A percentile compares a stretch with the other conserved stretches of the same genome.
Conservation (phyloP, 2,113 vertebrate genomes). For the Zingel zingel region DNA sequence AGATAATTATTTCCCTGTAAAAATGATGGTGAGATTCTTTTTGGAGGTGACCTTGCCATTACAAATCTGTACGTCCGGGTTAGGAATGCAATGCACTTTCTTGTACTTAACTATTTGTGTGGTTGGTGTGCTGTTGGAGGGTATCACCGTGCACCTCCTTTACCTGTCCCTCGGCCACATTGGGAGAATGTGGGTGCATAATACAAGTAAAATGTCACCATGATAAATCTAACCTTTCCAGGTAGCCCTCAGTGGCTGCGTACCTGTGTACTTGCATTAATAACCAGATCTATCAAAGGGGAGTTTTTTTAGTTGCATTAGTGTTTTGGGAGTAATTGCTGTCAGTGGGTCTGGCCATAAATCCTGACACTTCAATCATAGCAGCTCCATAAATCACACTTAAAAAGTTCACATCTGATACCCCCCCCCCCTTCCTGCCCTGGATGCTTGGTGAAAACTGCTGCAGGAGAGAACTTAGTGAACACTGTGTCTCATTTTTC, state of each 20-base stretch:
- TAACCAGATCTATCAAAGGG: slow-evolving; percentile 84
- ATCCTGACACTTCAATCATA: slow-evolving; percentile 78
- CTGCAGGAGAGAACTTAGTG: slow-evolving; percentile 43
- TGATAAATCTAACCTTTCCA: slow-evolving; percentile 86
- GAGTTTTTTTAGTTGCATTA: slow-evolving; percentile 71
- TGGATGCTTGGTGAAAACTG: slow-evolving; percentile 35
- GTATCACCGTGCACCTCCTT: slow-evolving; percentile 14
- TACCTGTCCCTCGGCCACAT: slow-evolving; percentile 48
- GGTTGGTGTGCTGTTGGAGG: slow-evolving; percentile 24
- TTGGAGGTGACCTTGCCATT: slow-evolving; percentile 18
- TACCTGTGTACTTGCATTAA: slow-evolving; percentile 85
- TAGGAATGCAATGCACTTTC: not conserved
- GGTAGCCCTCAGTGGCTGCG: slow-evolving; percentile 71
- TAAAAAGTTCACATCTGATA: slow-evolving; percentile 78
- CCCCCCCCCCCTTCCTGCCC: slow-evolving; percentile 46
- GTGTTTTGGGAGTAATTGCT: slow-evolving; percentile 83
- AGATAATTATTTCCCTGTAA: not conserved
- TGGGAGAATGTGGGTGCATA: slow-evolving; percentile 69
- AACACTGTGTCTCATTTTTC: slow-evolving; percentile 32
- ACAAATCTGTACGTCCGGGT: slow-evolving; percentile 11
- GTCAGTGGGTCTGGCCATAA: slow-evolving; percentile 78
- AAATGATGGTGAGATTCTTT: slow-evolving; percentile 18
- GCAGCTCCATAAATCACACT: slow-evolving; percentile 81
- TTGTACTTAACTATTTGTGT: slow-evolving; percentile 9
- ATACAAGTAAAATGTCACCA: slow-evolving; percentile 82